These are phyloP conservation scores for Coracopsis vasa DNA, from an alignment of 2,113 vertebrate species.

Conservation along the genomic window DNA sequence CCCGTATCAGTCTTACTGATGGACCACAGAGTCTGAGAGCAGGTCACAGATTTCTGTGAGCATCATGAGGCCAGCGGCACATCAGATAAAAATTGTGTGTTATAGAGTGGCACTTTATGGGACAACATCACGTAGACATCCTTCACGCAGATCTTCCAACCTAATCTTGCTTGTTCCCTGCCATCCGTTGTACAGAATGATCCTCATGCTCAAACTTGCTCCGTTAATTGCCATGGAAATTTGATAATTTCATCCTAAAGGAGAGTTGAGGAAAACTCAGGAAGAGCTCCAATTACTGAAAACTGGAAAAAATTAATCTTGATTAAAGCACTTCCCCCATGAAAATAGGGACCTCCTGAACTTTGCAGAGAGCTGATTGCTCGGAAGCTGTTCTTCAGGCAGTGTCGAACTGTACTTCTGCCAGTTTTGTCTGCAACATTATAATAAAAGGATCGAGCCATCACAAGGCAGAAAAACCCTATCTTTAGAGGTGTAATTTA, in stretches of 20 bases:
- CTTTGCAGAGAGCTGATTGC: slow-evolving; percentile 60
- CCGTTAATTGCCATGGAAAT: slow-evolving; percentile 81
- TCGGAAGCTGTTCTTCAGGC: not conserved
- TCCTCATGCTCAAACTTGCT: slow-evolving; percentile 50
- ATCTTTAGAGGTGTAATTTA: not conserved
- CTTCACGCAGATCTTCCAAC: not conserved
- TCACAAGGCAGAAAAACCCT: not conserved
- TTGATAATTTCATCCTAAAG: slow-evolving; percentile 79
- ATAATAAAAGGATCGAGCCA: not conserved
- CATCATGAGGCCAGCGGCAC: not conserved
- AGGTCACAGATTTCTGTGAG: not conserved
- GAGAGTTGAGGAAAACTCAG: slow-evolving; percentile 70
- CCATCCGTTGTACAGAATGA: not conserved
- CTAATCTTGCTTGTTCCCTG: slow-evolving; percentile 38
- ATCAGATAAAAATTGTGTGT: accelerated
- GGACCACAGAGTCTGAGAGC: not conserved
- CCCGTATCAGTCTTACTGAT: not conserved
- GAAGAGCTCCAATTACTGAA: slow-evolving; percentile 81
- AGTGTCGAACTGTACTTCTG: not conserved
- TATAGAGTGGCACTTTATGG: not conserved
- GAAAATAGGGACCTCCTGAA: slow-evolving; percentile 76
- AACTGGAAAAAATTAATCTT: slow-evolving; percentile 83
- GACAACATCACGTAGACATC: accelerated
- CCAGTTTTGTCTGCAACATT: not conserved
- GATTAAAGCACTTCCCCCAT: slow-evolving; percentile 80